These are phyloP conservation scores for Montipora cactus DNA, from an alignment of 64 coral and sea anemone species.

Conservation along the genomic window DNA sequence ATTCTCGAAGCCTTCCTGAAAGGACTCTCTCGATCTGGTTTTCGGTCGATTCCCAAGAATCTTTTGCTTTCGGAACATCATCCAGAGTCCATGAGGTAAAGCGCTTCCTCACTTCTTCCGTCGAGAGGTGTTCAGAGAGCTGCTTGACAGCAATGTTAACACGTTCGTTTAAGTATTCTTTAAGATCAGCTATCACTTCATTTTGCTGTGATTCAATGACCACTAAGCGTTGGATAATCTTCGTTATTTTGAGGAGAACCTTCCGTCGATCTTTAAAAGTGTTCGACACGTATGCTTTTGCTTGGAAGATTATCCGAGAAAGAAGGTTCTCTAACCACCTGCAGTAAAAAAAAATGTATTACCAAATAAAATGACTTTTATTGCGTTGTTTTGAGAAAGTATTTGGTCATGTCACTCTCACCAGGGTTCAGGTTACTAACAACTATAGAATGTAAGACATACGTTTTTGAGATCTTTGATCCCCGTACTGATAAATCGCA, in stretches of 20 bases:
- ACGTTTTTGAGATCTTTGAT: too few relatives aligned
- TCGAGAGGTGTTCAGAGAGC: neutral
- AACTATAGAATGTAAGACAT: too few relatives aligned
- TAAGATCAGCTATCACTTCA: neutral
- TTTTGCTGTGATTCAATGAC: conserved; percentile 2
- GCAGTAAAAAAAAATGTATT: neutral
- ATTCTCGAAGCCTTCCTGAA: neutral
- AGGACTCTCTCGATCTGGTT: neutral
- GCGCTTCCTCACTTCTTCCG: neutral
- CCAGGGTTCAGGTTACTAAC: too few relatives aligned
- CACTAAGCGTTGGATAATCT: neutral
- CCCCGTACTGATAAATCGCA: too few relatives aligned
- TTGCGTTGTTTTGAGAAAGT: too few relatives aligned
- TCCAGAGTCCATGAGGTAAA: conserved; percentile 36
- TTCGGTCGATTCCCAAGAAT: neutral
- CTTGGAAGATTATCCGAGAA: too few relatives aligned
- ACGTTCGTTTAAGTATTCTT: neutral
- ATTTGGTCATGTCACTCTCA: too few relatives aligned
- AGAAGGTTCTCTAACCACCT: too few relatives aligned
- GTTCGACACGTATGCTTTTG: neutral
- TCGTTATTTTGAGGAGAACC: neutral
- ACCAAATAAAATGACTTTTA: too few relatives aligned
- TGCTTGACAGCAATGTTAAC: neutral
- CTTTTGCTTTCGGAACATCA: conserved; percentile 11
- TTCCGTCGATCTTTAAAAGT: neutral